Evolutionary conservation across 2,113 vertebrate species (phyloP).

Genomic region (Microtus montanus): DNA sequence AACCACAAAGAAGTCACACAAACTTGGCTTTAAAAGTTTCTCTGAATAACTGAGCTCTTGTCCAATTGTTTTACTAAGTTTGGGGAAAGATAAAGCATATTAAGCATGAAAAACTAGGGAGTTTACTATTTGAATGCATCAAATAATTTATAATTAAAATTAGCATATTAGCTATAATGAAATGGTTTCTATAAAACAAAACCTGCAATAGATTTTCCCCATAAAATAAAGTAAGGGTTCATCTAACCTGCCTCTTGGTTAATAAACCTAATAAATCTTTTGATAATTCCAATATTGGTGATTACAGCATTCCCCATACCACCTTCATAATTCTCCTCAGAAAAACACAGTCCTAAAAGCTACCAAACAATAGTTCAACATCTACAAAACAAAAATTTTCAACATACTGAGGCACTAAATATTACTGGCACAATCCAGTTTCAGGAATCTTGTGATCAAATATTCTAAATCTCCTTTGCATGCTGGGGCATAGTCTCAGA

Average conservation of each 20-base stretch:
- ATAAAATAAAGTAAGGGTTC: constrained; percentile 38
- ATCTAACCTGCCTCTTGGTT: background rate
- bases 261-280: constrained; percentile 38
- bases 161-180: constrained; percentile 12
- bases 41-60: background rate
- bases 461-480: background rate
- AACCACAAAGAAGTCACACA: background rate
- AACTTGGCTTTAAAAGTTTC: constrained; percentile 25
- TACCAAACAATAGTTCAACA: constrained; percentile 7
- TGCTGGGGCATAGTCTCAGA: background rate
- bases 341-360: constrained; percentile 40
- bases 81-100: background rate
- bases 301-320: constrained; percentile 6
- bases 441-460: background rate
- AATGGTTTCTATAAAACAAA: constrained; percentile 7
- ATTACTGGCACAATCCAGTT: background rate
- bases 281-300: constrained; percentile 53
- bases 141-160: constrained; percentile 42
- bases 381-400: constrained; percentile 10
- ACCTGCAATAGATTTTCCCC: constrained; percentile 1
- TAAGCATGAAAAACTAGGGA: background rate
- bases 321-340: background rate
- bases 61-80: constrained; percentile 32
- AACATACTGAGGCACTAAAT: background rate
- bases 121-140: constrained; percentile 2